Conservation (phyloP, 2,797 vertebrate genomes). For the Acanthurus lineatus region DNA sequence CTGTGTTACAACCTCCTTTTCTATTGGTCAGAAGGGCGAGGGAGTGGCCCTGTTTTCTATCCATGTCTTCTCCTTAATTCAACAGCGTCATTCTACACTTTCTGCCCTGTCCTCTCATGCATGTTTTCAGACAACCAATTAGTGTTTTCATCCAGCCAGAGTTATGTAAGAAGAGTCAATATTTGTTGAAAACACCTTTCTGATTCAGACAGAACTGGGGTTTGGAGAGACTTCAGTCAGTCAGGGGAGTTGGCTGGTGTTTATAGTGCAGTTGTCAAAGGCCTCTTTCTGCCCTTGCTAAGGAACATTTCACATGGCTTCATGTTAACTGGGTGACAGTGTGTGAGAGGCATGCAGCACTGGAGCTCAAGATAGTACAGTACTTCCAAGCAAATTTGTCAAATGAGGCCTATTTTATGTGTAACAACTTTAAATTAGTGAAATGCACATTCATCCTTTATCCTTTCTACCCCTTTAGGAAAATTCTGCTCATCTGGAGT, state of each 20-base stretch:
- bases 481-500: no score
- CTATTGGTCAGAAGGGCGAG: conserved; percentile 58
- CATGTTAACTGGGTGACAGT: conserved; percentile 47
- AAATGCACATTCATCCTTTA: neutral
- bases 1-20: conserved; percentile 34
- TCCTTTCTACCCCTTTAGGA: no score
- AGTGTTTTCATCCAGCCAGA: conserved; percentile 77
- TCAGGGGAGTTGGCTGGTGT: conserved; percentile 51
- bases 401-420: neutral
- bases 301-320: conserved; percentile 64
- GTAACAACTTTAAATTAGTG: neutral
- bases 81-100: conserved; percentile 49
- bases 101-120: conserved; percentile 50
- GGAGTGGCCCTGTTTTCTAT: conserved; percentile 60
- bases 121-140: conserved; percentile 80
- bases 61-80: conserved; percentile 47
- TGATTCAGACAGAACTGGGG: conserved; percentile 68
- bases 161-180: conserved; percentile 84
- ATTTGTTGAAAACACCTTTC: conserved; percentile 83
- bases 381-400: neutral
- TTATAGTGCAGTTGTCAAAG: conserved; percentile 72
- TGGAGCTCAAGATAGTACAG: conserved; percentile 12
- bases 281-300: conserved; percentile 72
- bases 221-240: conserved; percentile 75
- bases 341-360: conserved; percentile 31